phyloP scores from a whole-genome alignment of 2,797 vertebrate genomes.

The Gila robusta region DNA sequence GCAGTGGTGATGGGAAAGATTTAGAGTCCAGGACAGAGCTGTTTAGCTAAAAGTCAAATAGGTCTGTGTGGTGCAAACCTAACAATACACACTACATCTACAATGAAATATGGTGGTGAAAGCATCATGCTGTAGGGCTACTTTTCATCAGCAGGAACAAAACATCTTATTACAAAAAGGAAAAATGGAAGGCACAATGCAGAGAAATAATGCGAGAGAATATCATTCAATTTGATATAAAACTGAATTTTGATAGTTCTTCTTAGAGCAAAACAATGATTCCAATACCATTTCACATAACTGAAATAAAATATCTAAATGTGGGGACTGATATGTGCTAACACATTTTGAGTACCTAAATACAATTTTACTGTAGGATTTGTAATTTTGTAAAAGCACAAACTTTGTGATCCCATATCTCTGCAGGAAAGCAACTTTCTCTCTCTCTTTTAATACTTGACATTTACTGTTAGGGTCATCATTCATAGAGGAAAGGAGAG shows the following conservation, averaged over 20 bases:
- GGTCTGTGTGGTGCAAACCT: slow-evolving; percentile 6
- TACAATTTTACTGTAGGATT: too few species aligned
- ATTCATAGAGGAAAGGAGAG: not conserved
- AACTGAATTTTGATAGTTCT: not conserved
- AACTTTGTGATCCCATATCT: not conserved
- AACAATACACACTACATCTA: slow-evolving; percentile 7
- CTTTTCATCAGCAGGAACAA: slow-evolving; percentile 25
- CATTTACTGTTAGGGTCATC: not conserved
- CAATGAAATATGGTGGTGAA: not conserved
- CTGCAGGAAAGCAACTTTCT: not conserved
- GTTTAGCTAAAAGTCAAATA: slow-evolving; percentile 12
- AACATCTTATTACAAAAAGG: not conserved
- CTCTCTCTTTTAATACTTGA: not conserved
- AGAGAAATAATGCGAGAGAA: slow-evolving; percentile 11
- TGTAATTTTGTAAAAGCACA: not conserved
- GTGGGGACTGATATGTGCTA: not conserved
- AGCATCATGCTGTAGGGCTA: not conserved
- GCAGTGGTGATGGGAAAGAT: not conserved
- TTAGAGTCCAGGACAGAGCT: slow-evolving; percentile 13
- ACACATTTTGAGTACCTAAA: not conserved
- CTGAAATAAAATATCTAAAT: not conserved
- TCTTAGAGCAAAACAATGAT: not conserved
- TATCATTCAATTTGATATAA: not conserved
- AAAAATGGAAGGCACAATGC: not conserved
- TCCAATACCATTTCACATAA: not conserved